Evolutionary conservation across 2,113 vertebrate genomes (phyloP), one percentile per base, ranked within the genome.

Genomic region (Varanus salvator): DNA sequence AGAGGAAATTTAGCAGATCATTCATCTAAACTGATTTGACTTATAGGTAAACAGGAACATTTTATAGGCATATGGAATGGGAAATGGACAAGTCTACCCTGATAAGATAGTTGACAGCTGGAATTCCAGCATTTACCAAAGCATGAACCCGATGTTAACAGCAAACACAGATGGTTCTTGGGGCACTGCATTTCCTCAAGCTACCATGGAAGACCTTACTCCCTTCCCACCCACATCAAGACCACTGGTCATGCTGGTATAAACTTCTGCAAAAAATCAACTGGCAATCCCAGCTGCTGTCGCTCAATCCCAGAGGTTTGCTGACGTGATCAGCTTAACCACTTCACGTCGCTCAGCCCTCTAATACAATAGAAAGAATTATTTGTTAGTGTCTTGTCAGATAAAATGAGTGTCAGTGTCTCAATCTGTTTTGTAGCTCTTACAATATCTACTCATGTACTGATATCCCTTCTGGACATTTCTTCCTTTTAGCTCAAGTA

Each of bases 11-110:
- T 0, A 91, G 57, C 2, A 1, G 27, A 57, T 91, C 90, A 71
- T 50, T 57, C 85, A 48, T 84, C 60, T 78, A 52, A 86, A 76
- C 50, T 89, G 57, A 84, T 89, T 68, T 84, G 31, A 76, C 52
- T 29, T 77, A 66, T 27, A 76, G 81, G 85, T 89, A 77, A 38
- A 48, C 44, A 85, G 66, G 7, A 11, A 52, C 77, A 44, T 21
- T 15, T 48, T 77, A n/a, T 54, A 50, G 72, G 71, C 69, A 77
- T 84, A 48, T 64, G 11, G 72, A 89, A 29, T 68, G n/a, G 17
- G 23, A 52, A 54, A 84, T 68, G 48, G 44, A 50, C 11, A 77
- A 38, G 72, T 68, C 44, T 12, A 6, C 34, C 29, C 23, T 81
- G 52, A 54, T 54, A 12, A 64, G 29, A 60, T 48, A n/a, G 83